These are phyloP conservation scores for Teinopalpus imperialis DNA, from an alignment of 2,888 invertebrate genomes.

Conservation along the genomic window DNA sequence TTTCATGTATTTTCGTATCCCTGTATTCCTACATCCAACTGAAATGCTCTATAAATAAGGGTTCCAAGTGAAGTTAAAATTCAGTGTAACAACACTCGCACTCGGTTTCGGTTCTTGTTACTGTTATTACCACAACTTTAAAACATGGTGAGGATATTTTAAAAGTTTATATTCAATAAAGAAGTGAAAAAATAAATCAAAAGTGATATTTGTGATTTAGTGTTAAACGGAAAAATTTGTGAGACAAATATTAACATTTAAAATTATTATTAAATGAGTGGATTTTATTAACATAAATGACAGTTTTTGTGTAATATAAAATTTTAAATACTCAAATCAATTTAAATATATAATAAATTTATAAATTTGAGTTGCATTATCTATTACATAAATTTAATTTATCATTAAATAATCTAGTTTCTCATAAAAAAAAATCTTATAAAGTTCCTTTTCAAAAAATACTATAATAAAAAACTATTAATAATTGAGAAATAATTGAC, in stretches of 20 bases:
- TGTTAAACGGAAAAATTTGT: conserved; percentile 27
- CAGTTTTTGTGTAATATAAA: too few relatives aligned
- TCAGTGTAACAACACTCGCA: conserved; percentile 81
- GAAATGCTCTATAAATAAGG: conserved; percentile 78
- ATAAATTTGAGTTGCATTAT: too few relatives aligned
- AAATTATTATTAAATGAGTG: too few relatives aligned
- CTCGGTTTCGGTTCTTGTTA: conserved; percentile 79
- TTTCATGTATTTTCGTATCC: conserved; percentile 79
- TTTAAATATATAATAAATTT: too few relatives aligned
- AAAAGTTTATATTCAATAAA: conserved; percentile 23
- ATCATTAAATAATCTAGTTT: too few relatives aligned
- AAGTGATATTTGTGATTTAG: conserved; percentile 32
- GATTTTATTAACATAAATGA: not conserved
- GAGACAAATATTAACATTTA: not conserved
- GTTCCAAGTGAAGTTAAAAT: conserved; percentile 62
- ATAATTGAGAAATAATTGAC: too few relatives aligned
- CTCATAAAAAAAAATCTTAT: too few relatives aligned
- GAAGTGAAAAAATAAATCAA: not conserved
- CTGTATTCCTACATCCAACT: conserved; percentile 46
- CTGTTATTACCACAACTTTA: conserved; percentile 60
- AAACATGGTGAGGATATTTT: conserved; percentile 65
- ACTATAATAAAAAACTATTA: too few relatives aligned
- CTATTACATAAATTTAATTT: too few relatives aligned
- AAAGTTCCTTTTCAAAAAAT: too few relatives aligned
- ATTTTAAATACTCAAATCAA: too few relatives aligned